Evolutionary conservation across 2,113 vertebrate species (phyloP).

Genomic region (Myrmecophaga tridactyla): DNA sequence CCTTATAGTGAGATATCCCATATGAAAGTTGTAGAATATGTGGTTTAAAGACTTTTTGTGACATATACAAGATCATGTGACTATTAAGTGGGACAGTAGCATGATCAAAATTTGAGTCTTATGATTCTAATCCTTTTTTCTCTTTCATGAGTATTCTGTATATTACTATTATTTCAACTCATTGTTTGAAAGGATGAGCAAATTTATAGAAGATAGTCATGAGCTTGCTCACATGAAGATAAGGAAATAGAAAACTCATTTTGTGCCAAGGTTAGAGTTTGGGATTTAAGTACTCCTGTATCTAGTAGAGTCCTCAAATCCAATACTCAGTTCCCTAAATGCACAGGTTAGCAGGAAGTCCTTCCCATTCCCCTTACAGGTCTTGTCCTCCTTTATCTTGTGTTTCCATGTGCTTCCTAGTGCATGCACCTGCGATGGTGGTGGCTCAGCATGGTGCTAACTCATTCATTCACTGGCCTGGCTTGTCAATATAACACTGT

Average conservation of each 20-base stretch:
- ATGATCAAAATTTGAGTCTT: not conserved
- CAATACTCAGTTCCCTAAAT: not conserved
- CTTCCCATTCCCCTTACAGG: not conserved
- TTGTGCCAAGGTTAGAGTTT: not conserved
- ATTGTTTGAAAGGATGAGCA: not conserved
- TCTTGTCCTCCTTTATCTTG: not conserved
- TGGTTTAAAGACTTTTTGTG: not conserved
- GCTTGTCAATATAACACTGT: not conserved
- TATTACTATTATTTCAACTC: not conserved
- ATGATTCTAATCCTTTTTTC: not conserved
- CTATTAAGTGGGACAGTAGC: not conserved
- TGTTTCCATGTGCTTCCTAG: not conserved
- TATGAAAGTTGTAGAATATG: not conserved
- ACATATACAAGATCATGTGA: not conserved
- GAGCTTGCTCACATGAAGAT: not conserved
- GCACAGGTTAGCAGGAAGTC: not conserved
- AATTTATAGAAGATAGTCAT: not conserved
- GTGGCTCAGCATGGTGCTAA: too few relatives aligned
- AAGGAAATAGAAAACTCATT: not conserved
- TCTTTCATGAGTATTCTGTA: not conserved
- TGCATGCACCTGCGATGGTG: not conserved
- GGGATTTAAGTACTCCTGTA: not conserved
- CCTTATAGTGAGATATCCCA: not conserved
- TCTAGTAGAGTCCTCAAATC: not conserved
- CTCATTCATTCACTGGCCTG: not conserved